Evolutionary conservation across 1,140 invertebrate genomes (phyloP), one percentile per base, ranked within the genome.

Genomic region (Heliconius nattereri): DNA sequence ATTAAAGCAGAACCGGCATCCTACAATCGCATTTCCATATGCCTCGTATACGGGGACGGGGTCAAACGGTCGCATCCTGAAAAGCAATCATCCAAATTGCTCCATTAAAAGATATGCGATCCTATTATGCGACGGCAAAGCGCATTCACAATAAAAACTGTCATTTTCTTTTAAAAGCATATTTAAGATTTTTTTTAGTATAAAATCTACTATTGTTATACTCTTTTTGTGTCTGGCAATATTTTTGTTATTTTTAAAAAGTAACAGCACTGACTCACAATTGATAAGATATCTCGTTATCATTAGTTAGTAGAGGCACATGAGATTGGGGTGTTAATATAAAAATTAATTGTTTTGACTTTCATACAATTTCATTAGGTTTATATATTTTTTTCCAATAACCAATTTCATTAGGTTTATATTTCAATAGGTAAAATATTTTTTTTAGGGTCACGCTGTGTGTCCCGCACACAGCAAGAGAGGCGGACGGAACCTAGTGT

Each of bases 31-130:
- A 66, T 66, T 66, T 66, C 60, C 60, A 66, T 66, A 26, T 66
- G 60, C 5, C 23, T 66, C 60, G 54, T 29, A 66, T 66, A 19
- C 49, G 78, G 76, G 32, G 83, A 83, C 78, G 57, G 76, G 83
- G 85, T 84, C 85, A 85, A 85, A 80, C 74, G 81, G 49, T 73
- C 32, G 75, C 83, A 83, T 85, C 85, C 85, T 85, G 85, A 84
- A 85, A 85, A 81, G 71, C 74, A 79, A 86, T 84, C 81, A 81
- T 76, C 40, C 75, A 76, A 76, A 76, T 76, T 76, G 75, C 60
- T 26, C 60, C 60, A 66, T 66, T 66, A 66, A 66, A 66, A 66
- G 60, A 66, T 29, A 66, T 66, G 60, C 60, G 60, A 66, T 66
- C 60, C 60, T 66, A 66, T 66, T 66, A 66, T 29, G 60, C 60